Base-by-base conservation (phyloP, 2,113 vertebrate species). In the Epinephelus fuscoguttatus region DNA sequence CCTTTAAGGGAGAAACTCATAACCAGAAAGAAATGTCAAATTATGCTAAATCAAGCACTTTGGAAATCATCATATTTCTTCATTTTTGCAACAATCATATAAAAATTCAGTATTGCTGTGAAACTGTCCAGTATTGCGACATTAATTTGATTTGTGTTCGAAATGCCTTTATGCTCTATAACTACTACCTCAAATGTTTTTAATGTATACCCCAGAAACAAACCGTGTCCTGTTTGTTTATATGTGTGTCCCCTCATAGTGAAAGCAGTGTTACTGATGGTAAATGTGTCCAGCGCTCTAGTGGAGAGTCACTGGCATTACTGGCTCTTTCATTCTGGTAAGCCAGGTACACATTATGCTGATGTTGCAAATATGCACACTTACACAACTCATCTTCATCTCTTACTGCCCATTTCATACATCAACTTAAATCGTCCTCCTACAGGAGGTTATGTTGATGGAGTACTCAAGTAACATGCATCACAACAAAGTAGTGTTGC, bases 321-420 rank as follows among this genome's bases (percentile, higher is more conserved):
- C 19, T 61, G 45, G 69, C 5, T 56, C 53, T 83, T 72, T 83
- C 57, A 69, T 79, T 71, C 63, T 61, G 13, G 15, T 49, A 56
- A 56, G 7, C 3, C 4, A 64, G 37, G 70, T 55, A 62, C 6
- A 33, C 55, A 73, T 75, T 63, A 53, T 53, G 85, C 78, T 88
- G 89, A 87, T 5, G 37, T n/a, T 82, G 66, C 75, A 84, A 56
- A 70, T 45, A 60, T 27, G 9, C 70, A 72, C 64, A 70, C 30
- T 4, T 30, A 71, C 17, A 71, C 30, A 47, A 2, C 21, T 75
- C 40, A 62, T 47, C 59, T 76, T 67, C 11, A 23, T 67, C 49
- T 79, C 50, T 47, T 47, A 18, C 17, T 60, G 25, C 56, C 47
- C 45, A 57, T 10, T 70, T 45, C 50, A 76, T 74, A 59, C 67